Evolutionary conservation across 2,888 invertebrate genomes (phyloP), one percentile per base, ranked within the genome.

Genomic region (Macroteleia sp.): DNA sequence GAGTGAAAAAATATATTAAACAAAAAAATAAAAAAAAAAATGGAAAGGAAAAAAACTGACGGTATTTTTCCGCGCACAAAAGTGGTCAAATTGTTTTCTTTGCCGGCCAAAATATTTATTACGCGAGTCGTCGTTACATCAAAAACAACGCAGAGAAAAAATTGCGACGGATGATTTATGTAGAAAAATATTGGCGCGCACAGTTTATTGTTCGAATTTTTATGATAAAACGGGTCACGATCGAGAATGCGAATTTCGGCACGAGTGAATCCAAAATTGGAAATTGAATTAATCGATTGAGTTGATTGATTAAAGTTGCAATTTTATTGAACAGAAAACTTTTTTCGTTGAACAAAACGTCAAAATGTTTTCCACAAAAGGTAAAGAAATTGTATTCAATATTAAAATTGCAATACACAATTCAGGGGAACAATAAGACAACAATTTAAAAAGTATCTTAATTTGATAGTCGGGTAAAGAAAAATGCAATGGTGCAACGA

Each of bases 91-190:
- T 34, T 64, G 56, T 64, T 73, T 73, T 66, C 73, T 50, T 64
- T 73, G 57, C 56, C 52, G 57, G 41, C 20, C 56, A 50, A 73
- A 66, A 66, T 73, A 66, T 73, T 66, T 57, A 73, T 73, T 25
- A 28, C 57, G 17, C 42, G 50, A 28, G 12, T 56, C 42, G 42
- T 34, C 9, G 64, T 66, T 73, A 52, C 57, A 50, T 73, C 52
- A 59, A 73, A 66, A 64, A 20, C 64, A 73, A 41, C 14, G 17
- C 32, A 16, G n/a, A 10, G 42, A 44, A 52, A 67, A 62, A 71
- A 61, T 59, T 50, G 39, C 50, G 5, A 12, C 3, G 10, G 44
- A 36, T 71, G 71, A 71, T 62, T 71, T 62, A 71, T 46, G 36
- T 22, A 25, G 36, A 12, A 54, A 54, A 44, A 61, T 44, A 70